phyloP scores from a whole-genome alignment of 1,140 invertebrate species.

The Calycopis cecrops region DNA sequence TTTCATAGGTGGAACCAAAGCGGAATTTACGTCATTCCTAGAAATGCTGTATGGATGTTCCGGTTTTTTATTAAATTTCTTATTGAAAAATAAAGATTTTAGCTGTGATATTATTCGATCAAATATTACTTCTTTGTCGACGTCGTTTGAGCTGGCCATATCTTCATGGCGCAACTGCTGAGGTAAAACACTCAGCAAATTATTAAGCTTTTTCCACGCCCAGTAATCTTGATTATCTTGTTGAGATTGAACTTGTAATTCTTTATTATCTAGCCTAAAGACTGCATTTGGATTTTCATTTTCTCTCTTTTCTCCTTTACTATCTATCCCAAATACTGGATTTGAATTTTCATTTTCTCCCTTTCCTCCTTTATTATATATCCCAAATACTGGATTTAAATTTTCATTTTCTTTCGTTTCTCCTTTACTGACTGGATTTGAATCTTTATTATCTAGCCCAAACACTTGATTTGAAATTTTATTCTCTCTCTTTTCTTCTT shows the following conservation, averaged over 20 bases:
- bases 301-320: constrained; percentile 10
- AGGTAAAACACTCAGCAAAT: constrained; percentile 38
- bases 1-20: too few relatives aligned
- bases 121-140: constrained; percentile 55
- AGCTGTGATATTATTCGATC: constrained; percentile 53
- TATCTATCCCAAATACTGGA: too few relatives aligned
- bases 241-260: constrained; percentile 28
- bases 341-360: too few relatives aligned
- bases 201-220: constrained; percentile 50
- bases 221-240: constrained; percentile 38
- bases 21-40: too few relatives aligned
- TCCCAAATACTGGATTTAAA: too few relatives aligned
- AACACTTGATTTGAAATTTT: too few relatives aligned
- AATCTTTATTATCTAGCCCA: too few relatives aligned
- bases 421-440: too few relatives aligned
- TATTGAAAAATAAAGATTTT: constrained; percentile 57
- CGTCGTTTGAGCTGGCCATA: constrained; percentile 29
- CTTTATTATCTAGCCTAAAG: constrained; percentile 51
- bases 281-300: constrained; percentile 33
- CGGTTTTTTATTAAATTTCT: constrained; percentile 8
- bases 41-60: constrained; percentile 12
- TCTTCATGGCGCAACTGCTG: constrained; percentile 21
- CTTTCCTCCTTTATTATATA: too few relatives aligned
- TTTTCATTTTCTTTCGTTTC: too few relatives aligned
- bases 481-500: too few relatives aligned